Conservation (phyloP, 2,888 invertebrate genomes). For the Pogonocherus hispidulus region DNA sequence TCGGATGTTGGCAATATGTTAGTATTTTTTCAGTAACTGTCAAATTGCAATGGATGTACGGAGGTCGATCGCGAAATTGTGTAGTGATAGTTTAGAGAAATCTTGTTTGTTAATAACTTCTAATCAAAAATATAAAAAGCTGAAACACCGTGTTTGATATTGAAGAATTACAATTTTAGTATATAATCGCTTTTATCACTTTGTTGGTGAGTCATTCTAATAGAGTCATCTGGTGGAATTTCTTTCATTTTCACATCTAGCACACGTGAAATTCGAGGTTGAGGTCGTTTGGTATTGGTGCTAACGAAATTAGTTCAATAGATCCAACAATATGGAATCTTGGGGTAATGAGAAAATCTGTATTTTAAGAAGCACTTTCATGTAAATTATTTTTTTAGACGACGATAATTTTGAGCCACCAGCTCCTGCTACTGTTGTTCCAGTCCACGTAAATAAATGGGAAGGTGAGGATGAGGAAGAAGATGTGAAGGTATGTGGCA, state of each 20-base stretch:
- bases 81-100: conserved; percentile 48
- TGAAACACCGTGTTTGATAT: conserved; percentile 57
- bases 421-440: conserved; percentile 73
- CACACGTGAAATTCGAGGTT: conserved; percentile 63
- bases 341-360: conserved; percentile 62
- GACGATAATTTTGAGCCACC: conserved; percentile 79
- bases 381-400: conserved; percentile 70
- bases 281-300: conserved; percentile 52
- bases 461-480: conserved; percentile 92
- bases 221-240: conserved; percentile 56
- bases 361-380: not conserved
- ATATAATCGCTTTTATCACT: conserved; percentile 11
- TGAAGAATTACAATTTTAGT: conserved; percentile 30
- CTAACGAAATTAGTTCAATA: conserved; percentile 44
- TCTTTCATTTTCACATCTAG: conserved; percentile 47
- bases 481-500: conserved; percentile 79
- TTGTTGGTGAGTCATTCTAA: conserved; percentile 34
- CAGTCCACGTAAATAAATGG: conserved; percentile 81
- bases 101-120: conserved; percentile 46
- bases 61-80: conserved; percentile 48
- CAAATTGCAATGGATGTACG: conserved; percentile 54
- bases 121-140: conserved; percentile 54
- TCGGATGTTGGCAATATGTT: too few species aligned
- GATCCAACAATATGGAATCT: conserved; percentile 64
- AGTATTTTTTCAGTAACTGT: conserved; percentile 27